Evolutionary conservation across 2,797 vertebrate genomes (phyloP).

Genomic region (Onychomys torridus): DNA sequence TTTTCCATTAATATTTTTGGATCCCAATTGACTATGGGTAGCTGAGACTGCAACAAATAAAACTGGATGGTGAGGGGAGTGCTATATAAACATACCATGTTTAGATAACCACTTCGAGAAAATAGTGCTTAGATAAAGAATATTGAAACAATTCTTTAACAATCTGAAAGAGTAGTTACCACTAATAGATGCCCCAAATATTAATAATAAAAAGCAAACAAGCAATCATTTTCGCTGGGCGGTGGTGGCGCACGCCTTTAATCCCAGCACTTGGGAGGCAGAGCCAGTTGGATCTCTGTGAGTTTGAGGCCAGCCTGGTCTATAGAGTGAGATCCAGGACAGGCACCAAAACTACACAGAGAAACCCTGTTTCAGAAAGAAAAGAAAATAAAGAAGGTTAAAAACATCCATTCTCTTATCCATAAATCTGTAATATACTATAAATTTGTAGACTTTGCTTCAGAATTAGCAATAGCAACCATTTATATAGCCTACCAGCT

Average conservation of each 20-base stretch:
- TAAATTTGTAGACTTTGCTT: not conserved
- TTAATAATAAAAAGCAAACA: constrained; percentile 30
- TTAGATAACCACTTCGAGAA: not conserved
- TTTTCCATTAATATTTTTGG: not conserved
- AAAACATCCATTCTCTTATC: not conserved
- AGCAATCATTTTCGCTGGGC: not conserved
- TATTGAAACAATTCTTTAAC: constrained; percentile 45
- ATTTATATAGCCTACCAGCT: not conserved
- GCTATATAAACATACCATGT: not conserved
- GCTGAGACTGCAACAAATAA: not conserved
- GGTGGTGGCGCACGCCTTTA: too few species aligned
- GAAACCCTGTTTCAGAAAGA: too few species aligned
- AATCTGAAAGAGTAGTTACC: constrained; percentile 27
- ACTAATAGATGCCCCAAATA: constrained; percentile 13
- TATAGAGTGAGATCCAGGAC: too few species aligned
- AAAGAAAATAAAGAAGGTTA: too few species aligned
- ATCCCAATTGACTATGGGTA: not conserved
- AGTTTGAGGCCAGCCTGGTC: too few species aligned
- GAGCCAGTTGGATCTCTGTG: too few species aligned
- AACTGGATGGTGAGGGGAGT: not conserved
- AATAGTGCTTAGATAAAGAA: constrained; percentile 43
- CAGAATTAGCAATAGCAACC: constrained; percentile 1
- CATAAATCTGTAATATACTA: constrained; percentile 1
- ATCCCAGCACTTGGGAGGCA: too few species aligned
- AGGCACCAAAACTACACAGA: too few species aligned